These are phyloP conservation scores for Trialeurodes vaporariorum DNA, from an alignment of 1,140 invertebrate species.

Conservation along the genomic window DNA sequence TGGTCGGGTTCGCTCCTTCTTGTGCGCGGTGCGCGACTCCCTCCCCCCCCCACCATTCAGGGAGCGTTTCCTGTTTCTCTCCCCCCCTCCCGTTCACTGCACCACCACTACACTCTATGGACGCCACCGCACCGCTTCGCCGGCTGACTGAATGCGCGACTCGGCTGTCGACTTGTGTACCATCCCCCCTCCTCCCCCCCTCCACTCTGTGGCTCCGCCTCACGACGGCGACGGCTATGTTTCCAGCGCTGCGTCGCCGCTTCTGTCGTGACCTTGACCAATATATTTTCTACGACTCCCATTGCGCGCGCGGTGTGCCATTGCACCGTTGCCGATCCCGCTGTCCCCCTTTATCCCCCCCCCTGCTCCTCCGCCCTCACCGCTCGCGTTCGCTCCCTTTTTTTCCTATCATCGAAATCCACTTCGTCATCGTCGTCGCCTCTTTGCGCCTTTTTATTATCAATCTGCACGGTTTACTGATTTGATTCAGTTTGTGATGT, in stretches of 20 bases:
- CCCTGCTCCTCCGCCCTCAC: neutral
- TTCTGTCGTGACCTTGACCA: neutral
- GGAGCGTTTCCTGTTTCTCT: conserved; percentile 1
- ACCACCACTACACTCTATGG: neutral
- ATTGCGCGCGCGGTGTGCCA: neutral
- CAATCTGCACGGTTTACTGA: too few species aligned
- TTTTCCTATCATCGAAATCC: too few species aligned
- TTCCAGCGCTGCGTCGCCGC: conserved; percentile 5
- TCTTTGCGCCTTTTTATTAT: too few species aligned
- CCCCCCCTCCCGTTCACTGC: too few species aligned
- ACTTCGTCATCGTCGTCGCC: neutral
- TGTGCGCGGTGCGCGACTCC: too few species aligned
- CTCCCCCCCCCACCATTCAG: neutral
- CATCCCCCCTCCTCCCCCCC: neutral
- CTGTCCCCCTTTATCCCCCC: neutral
- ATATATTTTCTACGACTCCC: neutral
- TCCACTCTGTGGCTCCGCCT: neutral
- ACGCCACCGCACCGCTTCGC: conserved; percentile 7
- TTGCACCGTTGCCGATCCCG: neutral
- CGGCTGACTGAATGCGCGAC: neutral
- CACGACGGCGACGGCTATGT: conserved; percentile 2
- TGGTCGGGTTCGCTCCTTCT: too few species aligned
- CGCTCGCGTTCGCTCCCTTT: too few species aligned
- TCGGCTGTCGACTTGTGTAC: neutral
- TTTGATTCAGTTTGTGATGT: too few species aligned